These are phyloP conservation scores for Armadillidium nasatum DNA, from an alignment of 1,140 invertebrate species.

Conservation along the genomic window DNA sequence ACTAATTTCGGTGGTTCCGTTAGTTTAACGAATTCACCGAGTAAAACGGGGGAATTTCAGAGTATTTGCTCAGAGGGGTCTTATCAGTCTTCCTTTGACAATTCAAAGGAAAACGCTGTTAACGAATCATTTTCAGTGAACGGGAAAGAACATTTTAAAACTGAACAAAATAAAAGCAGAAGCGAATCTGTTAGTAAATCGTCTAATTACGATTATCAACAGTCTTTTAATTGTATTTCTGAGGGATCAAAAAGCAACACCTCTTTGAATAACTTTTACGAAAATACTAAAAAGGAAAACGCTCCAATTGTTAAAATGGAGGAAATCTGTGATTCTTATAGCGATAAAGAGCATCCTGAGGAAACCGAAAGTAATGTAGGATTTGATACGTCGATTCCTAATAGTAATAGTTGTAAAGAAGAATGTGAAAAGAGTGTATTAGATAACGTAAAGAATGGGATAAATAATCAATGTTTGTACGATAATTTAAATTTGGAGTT, in stretches of 20 bases:
- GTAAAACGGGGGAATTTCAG: neutral
- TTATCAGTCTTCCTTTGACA: neutral
- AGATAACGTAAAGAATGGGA: too few relatives aligned
- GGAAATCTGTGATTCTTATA: neutral
- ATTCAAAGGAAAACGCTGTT: neutral
- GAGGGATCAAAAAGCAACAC: neutral
- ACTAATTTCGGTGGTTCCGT: neutral
- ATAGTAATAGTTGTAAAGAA: neutral
- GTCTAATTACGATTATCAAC: neutral
- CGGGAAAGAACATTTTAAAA: neutral
- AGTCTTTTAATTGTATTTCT: neutral
- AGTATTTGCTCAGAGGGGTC: neutral
- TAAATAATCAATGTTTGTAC: too few relatives aligned
- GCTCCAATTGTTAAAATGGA: neutral
- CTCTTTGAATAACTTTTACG: neutral
- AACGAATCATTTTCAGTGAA: neutral
- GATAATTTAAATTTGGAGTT: too few relatives aligned
- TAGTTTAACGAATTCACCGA: neutral
- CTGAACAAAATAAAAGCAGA: neutral
- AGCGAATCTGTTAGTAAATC: neutral
- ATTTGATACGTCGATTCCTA: neutral
- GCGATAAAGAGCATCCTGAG: neutral
- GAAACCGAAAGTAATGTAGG: neutral
- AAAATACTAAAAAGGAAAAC: neutral
- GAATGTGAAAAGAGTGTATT: neutral